A percentile compares a stretch with the other conserved stretches of the same genome.
Conservation (phyloP, 2,113 vertebrate species). For the Phoxinus phoxinus region DNA sequence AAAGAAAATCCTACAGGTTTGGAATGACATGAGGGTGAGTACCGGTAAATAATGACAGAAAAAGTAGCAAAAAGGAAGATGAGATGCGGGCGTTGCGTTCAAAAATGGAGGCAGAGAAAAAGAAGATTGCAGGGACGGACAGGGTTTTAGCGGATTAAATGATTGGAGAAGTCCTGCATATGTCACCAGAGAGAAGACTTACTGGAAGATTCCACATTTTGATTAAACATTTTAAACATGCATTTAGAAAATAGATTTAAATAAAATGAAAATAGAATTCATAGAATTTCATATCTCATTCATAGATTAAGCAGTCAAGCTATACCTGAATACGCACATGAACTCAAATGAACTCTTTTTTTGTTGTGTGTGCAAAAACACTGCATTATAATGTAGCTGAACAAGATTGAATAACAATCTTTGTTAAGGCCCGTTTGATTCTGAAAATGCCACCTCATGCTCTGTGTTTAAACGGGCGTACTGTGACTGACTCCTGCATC, state of each 20-base stretch:
- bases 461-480: neutral
- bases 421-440: neutral
- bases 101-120: too few relatives aligned
- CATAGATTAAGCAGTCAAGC: neutral
- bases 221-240: too few relatives aligned
- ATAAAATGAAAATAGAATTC: too few relatives aligned
- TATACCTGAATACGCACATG: neutral
- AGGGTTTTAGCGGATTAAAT: too few relatives aligned
- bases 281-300: neutral
- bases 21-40: neutral
- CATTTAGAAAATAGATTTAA: too few relatives aligned
- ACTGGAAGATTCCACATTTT: too few relatives aligned
- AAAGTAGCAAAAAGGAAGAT: neutral
- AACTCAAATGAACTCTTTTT: neutral
- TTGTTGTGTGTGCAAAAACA: neutral
- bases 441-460: conserved; percentile 30
- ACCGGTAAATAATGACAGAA: neutral
- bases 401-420: conserved; percentile 1
- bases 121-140: too few relatives aligned
- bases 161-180: too few relatives aligned
- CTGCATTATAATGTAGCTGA: neutral
- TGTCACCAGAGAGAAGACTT: too few relatives aligned
- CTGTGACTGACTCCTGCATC: conserved; percentile 24
- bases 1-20: neutral
- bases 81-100: too few relatives aligned